phyloP scores from a whole-genome alignment of 2,797 vertebrate species.

The Centroberyx gerrardi region DNA sequence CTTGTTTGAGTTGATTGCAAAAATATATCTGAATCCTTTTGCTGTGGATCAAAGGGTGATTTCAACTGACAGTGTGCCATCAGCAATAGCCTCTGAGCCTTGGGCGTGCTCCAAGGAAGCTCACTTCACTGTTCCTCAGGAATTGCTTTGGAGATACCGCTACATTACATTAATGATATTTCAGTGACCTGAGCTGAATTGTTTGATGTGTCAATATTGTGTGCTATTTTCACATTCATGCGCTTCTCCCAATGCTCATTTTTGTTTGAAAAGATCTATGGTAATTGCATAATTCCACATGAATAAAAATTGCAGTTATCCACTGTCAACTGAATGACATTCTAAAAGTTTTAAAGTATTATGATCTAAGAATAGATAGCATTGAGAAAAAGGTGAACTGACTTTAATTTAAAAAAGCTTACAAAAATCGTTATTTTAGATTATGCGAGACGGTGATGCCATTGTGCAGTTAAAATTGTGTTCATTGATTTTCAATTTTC shows the following conservation, averaged over 20 bases:
- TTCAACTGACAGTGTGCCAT: constrained; percentile 45
- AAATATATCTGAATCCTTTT: constrained; percentile 32
- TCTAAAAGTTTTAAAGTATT: not conserved
- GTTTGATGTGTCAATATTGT: constrained; percentile 25
- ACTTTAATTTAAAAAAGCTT: not conserved
- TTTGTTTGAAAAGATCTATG: constrained; percentile 2
- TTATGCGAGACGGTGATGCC: constrained; percentile 2
- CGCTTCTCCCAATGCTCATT: constrained; percentile 7
- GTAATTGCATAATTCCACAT: not conserved
- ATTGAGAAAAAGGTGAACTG: not conserved
- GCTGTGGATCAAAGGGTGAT: constrained; percentile 46
- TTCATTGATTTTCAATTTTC: constrained; percentile 1
- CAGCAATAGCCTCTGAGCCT: constrained; percentile 43
- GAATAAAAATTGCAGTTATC: not conserved
- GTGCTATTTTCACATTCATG: constrained; percentile 9
- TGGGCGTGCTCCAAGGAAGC: constrained; percentile 44
- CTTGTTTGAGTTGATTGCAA: constrained; percentile 35
- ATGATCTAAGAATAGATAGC: not conserved
- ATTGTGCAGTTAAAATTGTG: not conserved
- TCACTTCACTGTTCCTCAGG: constrained; percentile 12
- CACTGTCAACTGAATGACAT: not conserved
- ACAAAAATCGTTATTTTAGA: not conserved
- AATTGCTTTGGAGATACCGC: constrained; percentile 38
- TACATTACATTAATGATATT: constrained; percentile 32
- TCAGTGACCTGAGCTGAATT: constrained; percentile 27